Evolutionary conservation across 2,888 invertebrate genomes (phyloP), one percentile per base, ranked within the genome.

Genomic region (Drosophila paramelanica): DNA sequence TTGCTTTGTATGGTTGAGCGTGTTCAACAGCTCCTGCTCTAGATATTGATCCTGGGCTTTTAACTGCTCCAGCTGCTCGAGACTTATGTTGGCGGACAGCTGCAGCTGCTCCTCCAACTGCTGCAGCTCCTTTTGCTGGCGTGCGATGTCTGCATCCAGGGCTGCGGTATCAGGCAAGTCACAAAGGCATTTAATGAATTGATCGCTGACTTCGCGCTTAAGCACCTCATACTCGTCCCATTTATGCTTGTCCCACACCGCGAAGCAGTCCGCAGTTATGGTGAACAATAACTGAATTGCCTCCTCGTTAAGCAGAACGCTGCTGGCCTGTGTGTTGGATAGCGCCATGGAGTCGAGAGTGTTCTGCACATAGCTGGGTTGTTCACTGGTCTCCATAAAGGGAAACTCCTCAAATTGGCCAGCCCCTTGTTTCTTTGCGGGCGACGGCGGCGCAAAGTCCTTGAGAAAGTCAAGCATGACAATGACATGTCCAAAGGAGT

Each of bases 401-500:
- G 77, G 60, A 4, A 85, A 88, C 33, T 77, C 82, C 11, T 71
- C 69, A 5, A 23, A 27, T 25, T 67, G 42, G 3, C n/a, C 56
- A 3, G 51, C 47, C n/a, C 14, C 47, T 8, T 49, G 14, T n/a
- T 61, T 64, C 43, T 17, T 51, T 11, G 39, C 65, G 43, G 36
- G 66, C 31, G 42, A 55, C 0, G 74, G 70, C 0, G 88, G 81
- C 1, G 87, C 85, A 71, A 92, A 89, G 31, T 91, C 90, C 77
- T 89, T 88, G 3, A 92, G 81, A 67, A 90, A 92, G 14, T 90
- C 90, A 0, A 92, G 74, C 23, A 92, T 56, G 13, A 91, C 77
- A 10, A 92, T 85, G 0, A 91, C 89, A 79, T 91, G 91, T 5
- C 90, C 90, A 53, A 91, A 91, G 0, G 92, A 91, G 56, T 92